These are phyloP conservation scores for Baronia brevicornis DNA, from an alignment of 2,888 invertebrate species.

Conservation along the genomic window DNA sequence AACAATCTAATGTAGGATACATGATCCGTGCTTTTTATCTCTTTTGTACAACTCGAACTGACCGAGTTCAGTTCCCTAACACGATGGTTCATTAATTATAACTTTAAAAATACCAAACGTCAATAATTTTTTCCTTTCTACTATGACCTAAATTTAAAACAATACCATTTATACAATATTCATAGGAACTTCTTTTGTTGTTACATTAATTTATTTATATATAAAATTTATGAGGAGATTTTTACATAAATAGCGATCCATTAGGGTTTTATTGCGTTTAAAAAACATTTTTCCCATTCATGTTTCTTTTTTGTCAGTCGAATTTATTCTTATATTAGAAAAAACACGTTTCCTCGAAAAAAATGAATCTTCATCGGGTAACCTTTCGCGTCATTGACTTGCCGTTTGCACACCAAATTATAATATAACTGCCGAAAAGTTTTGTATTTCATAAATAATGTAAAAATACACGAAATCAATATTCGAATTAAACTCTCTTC, in stretches of 20 bases:
- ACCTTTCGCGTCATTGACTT: slow-evolving; percentile 50
- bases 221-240: slow-evolving; percentile 71
- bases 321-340: slow-evolving; percentile 33
- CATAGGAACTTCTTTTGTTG: slow-evolving; percentile 76
- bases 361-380: slow-evolving; percentile 53
- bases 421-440: slow-evolving; percentile 55
- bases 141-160: slow-evolving; percentile 75
- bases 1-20: slow-evolving; percentile 72
- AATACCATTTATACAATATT: slow-evolving; percentile 75
- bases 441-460: slow-evolving; percentile 55
- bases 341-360: slow-evolving; percentile 69
- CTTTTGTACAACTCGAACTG: slow-evolving; percentile 57
- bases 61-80: slow-evolving; percentile 56
- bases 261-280: slow-evolving; percentile 48
- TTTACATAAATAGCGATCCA: slow-evolving; percentile 75
- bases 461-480: slow-evolving; percentile 33
- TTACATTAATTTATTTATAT: slow-evolving; percentile 73
- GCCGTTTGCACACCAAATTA: slow-evolving; percentile 53
- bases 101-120: slow-evolving; percentile 74
- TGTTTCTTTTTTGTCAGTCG: slow-evolving; percentile 40
- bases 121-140: slow-evolving; percentile 72
- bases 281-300: slow-evolving; percentile 37
- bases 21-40: slow-evolving; percentile 64
- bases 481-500: slow-evolving; percentile 34
- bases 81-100: slow-evolving; percentile 62